Percentiles rank a stretch among this genome's conserved stretches.
Evolutionary conservation across 2,113 vertebrate genomes (phyloP).

Genomic region (Aplodontia rufa): DNA sequence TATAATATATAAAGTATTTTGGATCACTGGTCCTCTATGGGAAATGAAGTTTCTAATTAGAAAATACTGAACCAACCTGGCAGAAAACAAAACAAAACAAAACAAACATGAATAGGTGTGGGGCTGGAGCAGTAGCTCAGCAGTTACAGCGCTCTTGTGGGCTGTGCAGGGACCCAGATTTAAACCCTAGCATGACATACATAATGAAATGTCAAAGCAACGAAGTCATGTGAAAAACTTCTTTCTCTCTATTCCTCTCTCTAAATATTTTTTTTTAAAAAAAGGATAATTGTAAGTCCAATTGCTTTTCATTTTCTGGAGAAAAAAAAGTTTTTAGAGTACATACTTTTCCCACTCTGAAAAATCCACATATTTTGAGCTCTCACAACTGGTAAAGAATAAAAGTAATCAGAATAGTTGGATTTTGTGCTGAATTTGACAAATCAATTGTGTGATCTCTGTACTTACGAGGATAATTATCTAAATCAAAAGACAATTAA

Average conservation of each 20-base stretch:
- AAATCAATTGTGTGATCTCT: neutral
- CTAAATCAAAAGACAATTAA: conserved; percentile 8
- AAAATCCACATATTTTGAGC: neutral
- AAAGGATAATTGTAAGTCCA: no score
- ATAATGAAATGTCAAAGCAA: no score
- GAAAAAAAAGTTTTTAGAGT: neutral
- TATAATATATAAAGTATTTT: neutral
- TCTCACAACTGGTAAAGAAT: neutral
- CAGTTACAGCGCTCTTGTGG: no score
- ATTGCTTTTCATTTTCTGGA: neutral
- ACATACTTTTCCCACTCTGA: neutral
- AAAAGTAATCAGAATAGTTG: neutral
- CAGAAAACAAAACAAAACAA: neutral
- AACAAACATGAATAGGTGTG: no score
- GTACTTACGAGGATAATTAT: neutral
- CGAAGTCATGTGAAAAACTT: no score
- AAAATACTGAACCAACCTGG: neutral
- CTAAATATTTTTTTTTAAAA: no score
- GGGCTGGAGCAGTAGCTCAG: no score
- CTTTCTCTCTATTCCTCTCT: no score
- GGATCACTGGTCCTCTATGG: neutral
- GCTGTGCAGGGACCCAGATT: no score
- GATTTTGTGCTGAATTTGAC: neutral
- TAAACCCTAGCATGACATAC: no score
- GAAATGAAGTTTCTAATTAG: neutral